phyloP scores from a whole-genome alignment of 2,888 invertebrate species.

The Linnaemya vulpina region DNA sequence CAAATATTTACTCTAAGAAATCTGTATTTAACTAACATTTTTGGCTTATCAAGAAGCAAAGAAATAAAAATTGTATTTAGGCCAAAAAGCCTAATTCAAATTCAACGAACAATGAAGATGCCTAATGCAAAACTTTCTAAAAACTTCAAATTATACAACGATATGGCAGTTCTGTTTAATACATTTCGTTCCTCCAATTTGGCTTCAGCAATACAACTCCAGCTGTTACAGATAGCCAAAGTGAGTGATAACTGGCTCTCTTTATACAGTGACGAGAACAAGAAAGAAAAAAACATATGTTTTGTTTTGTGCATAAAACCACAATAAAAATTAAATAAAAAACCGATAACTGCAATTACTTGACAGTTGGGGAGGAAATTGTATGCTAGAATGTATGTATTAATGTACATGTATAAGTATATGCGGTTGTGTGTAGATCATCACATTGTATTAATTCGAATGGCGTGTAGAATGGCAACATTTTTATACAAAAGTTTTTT shows the following conservation, averaged over 20 bases:
- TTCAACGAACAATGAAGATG: slow-evolving; percentile 3
- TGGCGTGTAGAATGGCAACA: slow-evolving; percentile 55
- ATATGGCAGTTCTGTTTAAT: slow-evolving; percentile 57
- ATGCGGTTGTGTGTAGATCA: neutral
- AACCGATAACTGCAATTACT: slow-evolving; percentile 44
- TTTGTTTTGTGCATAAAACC: slow-evolving; percentile 54
- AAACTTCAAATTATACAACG: slow-evolving; percentile 27
- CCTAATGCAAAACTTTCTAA: slow-evolving; percentile 37
- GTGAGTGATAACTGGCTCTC: slow-evolving; percentile 17
- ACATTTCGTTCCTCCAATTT: neutral
- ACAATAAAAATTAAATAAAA: slow-evolving; percentile 5
- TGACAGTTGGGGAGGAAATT: slow-evolving; percentile 59
- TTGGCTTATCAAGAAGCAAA: slow-evolving; percentile 38
- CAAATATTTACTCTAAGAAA: slow-evolving; percentile 28
- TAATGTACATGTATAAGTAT: neutral
- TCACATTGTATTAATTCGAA: slow-evolving; percentile 1
- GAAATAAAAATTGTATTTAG: slow-evolving; percentile 16
- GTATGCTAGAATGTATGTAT: neutral
- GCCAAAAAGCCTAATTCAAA: slow-evolving; percentile 40
- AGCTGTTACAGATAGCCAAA: slow-evolving; percentile 59
- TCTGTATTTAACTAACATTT: slow-evolving; percentile 15
- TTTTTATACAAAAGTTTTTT: slow-evolving; percentile 19
- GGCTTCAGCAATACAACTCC: slow-evolving; percentile 21
- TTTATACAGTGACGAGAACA: slow-evolving; percentile 2
- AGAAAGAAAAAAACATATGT: slow-evolving; percentile 42